Conservation (phyloP, 64 coral and sea anemone species). For the Dendrophyllia cribrosa region DNA sequence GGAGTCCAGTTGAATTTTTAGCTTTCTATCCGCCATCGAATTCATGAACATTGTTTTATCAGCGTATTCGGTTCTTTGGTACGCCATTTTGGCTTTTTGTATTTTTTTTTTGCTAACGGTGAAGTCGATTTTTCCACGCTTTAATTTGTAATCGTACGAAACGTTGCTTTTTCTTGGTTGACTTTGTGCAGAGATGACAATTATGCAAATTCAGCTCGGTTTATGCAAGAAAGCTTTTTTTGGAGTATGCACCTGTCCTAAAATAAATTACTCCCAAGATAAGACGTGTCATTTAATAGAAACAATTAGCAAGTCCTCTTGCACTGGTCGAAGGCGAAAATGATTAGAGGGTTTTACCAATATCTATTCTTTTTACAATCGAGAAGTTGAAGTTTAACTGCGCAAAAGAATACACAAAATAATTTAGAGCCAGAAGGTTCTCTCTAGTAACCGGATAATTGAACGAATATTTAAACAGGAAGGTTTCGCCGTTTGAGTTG, state of each 20-base stretch:
- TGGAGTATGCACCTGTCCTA: constrained; percentile 30
- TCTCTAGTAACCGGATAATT: constrained; percentile 17
- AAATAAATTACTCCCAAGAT: constrained; percentile 46
- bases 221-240: constrained; percentile 35
- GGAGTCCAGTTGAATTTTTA: constrained; percentile 78
- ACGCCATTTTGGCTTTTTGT: constrained; percentile 69
- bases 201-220: constrained; percentile 47
- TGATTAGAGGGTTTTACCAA: neutral
- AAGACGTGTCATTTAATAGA: constrained; percentile 46
- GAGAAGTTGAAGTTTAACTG: constrained; percentile 16
- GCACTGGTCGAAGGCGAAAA: neutral
- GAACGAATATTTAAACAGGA: constrained; percentile 47
- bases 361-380: neutral
- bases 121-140: neutral
- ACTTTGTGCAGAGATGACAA: constrained; percentile 1
- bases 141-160: constrained; percentile 11
- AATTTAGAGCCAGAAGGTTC: constrained; percentile 14
- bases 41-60: constrained; percentile 94
- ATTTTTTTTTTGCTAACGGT: neutral
- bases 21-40: constrained; percentile 86
- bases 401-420: constrained; percentile 3
- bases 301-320: constrained; percentile 16
- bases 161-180: constrained; percentile 10
- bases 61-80: constrained; percentile 89
- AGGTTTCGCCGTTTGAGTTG: constrained; percentile 24